Evolutionary conservation across 2,113 vertebrate genomes (phyloP).

Genomic region (Tragelaphus strepsiceros): DNA sequence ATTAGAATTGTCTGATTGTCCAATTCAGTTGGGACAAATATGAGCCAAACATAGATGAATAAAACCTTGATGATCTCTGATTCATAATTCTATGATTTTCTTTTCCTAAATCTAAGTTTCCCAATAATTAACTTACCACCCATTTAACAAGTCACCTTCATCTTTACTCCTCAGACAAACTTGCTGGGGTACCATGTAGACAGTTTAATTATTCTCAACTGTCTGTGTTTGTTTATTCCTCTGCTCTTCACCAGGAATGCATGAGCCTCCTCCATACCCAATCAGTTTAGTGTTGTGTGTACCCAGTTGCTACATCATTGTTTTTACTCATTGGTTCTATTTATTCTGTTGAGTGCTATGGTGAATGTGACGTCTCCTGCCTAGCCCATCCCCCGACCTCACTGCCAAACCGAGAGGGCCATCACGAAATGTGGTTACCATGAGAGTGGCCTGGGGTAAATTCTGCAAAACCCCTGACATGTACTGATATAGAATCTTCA

Average conservation of each 20-base stretch:
- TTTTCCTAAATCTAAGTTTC: not conserved
- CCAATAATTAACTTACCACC: not conserved
- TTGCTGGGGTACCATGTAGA: not conserved
- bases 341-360: not conserved
- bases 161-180: not conserved
- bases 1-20: not conserved
- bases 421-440: not conserved
- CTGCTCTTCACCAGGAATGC: not conserved
- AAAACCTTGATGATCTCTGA: not conserved
- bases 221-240: not conserved
- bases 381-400: accelerated
- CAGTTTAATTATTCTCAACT: not conserved
- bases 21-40: not conserved
- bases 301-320: accelerated
- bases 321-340: not conserved
- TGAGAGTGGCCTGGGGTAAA: not conserved
- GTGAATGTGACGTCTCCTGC: not conserved
- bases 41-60: not conserved
- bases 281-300: not conserved
- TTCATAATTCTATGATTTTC: not conserved
- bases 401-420: not conserved
- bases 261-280: not conserved
- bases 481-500: not conserved
- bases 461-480: not conserved
- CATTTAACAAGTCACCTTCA: not conserved